Base-by-base conservation (phyloP, 2,888 invertebrate genomes). In the Platycheirus albimanus region DNA sequence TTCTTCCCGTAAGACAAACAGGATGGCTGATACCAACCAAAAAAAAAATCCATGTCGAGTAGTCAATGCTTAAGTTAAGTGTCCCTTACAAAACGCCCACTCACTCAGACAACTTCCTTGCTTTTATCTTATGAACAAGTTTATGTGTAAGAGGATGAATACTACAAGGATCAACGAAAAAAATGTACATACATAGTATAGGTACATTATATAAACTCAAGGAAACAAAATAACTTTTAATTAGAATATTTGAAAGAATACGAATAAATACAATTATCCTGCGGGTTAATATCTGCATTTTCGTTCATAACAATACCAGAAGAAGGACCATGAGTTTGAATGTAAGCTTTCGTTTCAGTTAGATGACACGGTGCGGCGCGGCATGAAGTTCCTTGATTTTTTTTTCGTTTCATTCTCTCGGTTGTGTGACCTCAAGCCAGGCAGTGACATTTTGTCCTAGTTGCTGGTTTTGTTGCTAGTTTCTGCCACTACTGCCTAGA, bases 391-490 rank as follows among this genome's bases (percentile, higher is more conserved):
- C 11, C 66, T 36, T 61, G 10, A 10, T 63, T 24, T 49, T 56
- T 51, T 19, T 52, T 52, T 69, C 36, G 20, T 66, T 11, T 4
- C 66, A 58, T 54, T 24, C 47, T 54, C 33, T 41, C 51, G 13
- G 36, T 70, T 13, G 5, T 47, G 28, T 69, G 83, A 78, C 78
- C 83, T 83, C 78, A 69, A 64, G 72, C 15, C 64, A 78, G 56
- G 56, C 83, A 83, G 56, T 78, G 83, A 69, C 83, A 83, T 78
- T 83, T 83, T 78, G 83, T 72, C 83, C 83, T 78, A 83, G 78
- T 78, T 83, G 58, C 11, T 56, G 11, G n/a, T n/a, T n/a, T n/a
- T n/a, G n/a, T n/a, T n/a, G n/a, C n/a, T n/a, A n/a, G n/a, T n/a
- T n/a, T n/a, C n/a, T n/a, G n/a, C n/a, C n/a, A n/a, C n/a, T n/a